These are phyloP conservation scores for Hirudinaria manillensis DNA, from an alignment of 2,888 invertebrate species.

Conservation along the genomic window DNA sequence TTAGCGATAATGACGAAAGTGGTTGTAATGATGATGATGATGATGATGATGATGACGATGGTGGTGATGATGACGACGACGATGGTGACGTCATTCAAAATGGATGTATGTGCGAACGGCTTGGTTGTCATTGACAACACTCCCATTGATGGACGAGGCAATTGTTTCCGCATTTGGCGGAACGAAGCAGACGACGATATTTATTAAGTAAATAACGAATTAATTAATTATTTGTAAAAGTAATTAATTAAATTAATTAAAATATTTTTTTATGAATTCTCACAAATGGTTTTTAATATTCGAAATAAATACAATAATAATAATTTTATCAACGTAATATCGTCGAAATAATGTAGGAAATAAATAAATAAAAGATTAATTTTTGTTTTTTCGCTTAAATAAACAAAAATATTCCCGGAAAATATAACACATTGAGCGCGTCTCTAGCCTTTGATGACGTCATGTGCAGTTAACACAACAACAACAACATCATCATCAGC, in stretches of 20 bases:
- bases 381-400: too few species aligned
- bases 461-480: background rate
- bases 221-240: background rate
- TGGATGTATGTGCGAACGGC: background rate
- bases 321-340: too few species aligned
- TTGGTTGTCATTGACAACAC: background rate
- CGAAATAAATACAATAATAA: too few species aligned
- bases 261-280: too few species aligned
- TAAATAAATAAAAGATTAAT: too few species aligned
- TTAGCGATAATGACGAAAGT: background rate
- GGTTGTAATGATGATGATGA: slow-evolving; percentile 11
- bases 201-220: background rate
- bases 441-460: too few species aligned
- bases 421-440: too few species aligned
- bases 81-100: slow-evolving; percentile 4
- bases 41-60: slow-evolving; percentile 26
- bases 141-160: background rate
- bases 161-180: background rate
- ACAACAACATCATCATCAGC: slow-evolving; percentile 18
- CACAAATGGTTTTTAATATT: too few species aligned
- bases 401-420: too few species aligned
- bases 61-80: slow-evolving; percentile 14
- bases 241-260: background rate
- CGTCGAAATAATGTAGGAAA: too few species aligned
- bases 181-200: background rate